A percentile compares a stretch with the other conserved stretches of the same genome.
Evolutionary conservation across 2,888 invertebrate genomes (phyloP).

Genomic region (Melanophora roralis): DNA sequence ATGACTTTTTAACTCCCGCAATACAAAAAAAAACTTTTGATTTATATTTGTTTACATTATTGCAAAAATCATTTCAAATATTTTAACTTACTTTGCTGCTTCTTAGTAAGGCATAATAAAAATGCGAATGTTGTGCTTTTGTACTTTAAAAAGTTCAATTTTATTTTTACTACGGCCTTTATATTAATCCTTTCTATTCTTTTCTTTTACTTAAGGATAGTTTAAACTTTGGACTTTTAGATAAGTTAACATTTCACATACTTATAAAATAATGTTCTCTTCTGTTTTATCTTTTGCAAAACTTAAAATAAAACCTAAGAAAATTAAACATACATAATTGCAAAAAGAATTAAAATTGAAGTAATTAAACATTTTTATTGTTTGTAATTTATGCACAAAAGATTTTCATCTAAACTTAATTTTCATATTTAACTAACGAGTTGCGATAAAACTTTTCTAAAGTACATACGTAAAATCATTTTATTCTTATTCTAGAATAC

Average conservation of each 20-base stretch:
- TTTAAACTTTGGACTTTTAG: too few relatives aligned
- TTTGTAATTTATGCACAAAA: conserved; percentile 58
- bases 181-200: too few relatives aligned
- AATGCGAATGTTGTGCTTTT: too few relatives aligned
- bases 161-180: too few relatives aligned
- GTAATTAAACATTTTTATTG: conserved; percentile 66
- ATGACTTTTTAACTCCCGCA: too few relatives aligned
- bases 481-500: background rate
- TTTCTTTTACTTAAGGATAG: too few relatives aligned
- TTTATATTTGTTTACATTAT: too few relatives aligned
- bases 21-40: too few relatives aligned
- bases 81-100: too few relatives aligned
- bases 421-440: conserved; percentile 54
- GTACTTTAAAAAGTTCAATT: too few relatives aligned
- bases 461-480: background rate
- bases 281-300: conserved; percentile 34
- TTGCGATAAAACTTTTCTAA: conserved; percentile 22
- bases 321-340: conserved; percentile 13
- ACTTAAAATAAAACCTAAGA: conserved; percentile 24
- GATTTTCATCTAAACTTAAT: conserved; percentile 55
- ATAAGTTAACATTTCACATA: background rate
- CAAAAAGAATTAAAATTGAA: conserved; percentile 63
- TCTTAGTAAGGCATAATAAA: too few relatives aligned
- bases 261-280: background rate
- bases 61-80: too few relatives aligned